Conservation (phyloP, 1,140 invertebrate genomes). For the Drosophila triauraria region DNA sequence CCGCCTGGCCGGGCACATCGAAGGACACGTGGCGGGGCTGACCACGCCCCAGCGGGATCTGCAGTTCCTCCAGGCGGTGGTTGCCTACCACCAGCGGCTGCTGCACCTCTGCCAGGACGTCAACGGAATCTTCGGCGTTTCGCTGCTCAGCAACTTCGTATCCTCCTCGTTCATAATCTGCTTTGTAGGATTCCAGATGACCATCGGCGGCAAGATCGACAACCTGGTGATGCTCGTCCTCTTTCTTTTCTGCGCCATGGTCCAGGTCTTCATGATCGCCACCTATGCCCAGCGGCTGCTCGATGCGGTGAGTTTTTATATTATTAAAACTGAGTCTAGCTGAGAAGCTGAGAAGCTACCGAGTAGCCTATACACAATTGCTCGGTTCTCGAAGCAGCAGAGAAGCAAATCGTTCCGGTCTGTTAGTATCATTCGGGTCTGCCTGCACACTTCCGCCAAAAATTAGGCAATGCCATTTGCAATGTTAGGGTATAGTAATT, state of each 20-base stretch:
- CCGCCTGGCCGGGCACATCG: constrained; percentile 39
- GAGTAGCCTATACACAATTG: too few species aligned
- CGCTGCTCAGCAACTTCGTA: constrained; percentile 65
- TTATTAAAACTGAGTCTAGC: background rate
- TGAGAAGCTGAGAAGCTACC: too few species aligned
- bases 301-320: constrained; percentile 45
- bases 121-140: constrained; percentile 70
- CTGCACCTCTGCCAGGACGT: constrained; percentile 50
- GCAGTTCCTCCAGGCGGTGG: constrained; percentile 37
- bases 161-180: constrained; percentile 73
- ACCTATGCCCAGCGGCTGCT: constrained; percentile 64
- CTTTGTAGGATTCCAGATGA: constrained; percentile 76
- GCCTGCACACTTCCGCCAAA: too few species aligned
- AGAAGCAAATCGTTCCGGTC: too few species aligned
- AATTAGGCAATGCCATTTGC: too few species aligned
- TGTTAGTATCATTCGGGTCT: too few species aligned
- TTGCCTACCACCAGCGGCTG: constrained; percentile 67
- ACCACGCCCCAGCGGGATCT: constrained; percentile 42
- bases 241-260: constrained; percentile 69
- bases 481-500: too few species aligned
- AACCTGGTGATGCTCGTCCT: constrained; percentile 66
- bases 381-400: too few species aligned
- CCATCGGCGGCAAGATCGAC: constrained; percentile 64
- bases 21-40: constrained; percentile 35
- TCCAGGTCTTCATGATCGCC: constrained; percentile 72